phyloP scores from a whole-genome alignment of 1,140 invertebrate genomes.

The Frieseomelitta varia region DNA sequence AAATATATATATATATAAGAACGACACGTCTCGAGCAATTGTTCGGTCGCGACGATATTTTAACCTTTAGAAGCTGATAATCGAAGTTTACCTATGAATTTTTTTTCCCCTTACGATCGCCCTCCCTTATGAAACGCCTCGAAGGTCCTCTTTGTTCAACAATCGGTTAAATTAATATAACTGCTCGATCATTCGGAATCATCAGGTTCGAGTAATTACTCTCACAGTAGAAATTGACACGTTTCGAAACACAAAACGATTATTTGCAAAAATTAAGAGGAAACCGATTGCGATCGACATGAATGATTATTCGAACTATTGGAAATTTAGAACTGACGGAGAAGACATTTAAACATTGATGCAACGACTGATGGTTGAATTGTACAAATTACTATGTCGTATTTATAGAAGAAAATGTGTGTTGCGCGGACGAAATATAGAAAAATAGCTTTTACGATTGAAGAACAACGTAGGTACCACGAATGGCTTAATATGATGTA shows the following conservation, averaged over 20 bases:
- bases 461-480: neutral
- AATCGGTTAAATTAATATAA: neutral
- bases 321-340: neutral
- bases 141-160: neutral
- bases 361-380: neutral
- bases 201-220: neutral
- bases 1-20: neutral
- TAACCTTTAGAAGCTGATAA: slow-evolving; percentile 1
- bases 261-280: neutral
- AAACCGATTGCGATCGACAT: neutral
- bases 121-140: neutral
- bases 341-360: neutral
- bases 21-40: slow-evolving; percentile 3
- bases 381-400: neutral
- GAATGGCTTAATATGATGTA: neutral
- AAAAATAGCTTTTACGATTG: neutral
- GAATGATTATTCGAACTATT: neutral
- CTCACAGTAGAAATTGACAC: neutral
- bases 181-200: neutral
- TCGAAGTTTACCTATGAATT: slow-evolving; percentile 4
- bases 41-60: neutral
- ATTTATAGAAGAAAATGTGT: neutral
- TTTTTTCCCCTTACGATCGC: neutral
- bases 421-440: neutral
- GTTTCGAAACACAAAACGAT: neutral